Evolutionary conservation across 2,797 vertebrate genomes (phyloP).

Genomic region (Lepidocolaptes lacrymiger): DNA sequence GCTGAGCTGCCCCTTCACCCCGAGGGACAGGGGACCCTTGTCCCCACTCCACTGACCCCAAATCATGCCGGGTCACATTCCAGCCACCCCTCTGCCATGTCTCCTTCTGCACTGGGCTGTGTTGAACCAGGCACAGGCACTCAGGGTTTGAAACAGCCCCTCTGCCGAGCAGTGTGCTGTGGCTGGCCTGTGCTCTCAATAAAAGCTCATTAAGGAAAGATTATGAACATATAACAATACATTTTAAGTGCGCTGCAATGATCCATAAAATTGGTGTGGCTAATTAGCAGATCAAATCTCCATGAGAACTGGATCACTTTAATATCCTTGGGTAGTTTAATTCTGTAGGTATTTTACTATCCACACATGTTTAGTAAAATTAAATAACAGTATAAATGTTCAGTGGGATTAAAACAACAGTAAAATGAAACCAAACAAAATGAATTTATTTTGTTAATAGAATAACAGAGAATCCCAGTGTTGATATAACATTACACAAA

Average conservation of each 20-base stretch:
- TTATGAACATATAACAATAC: slow-evolving; percentile 82
- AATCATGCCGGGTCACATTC: fast-evolving
- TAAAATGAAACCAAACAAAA: slow-evolving; percentile 84
- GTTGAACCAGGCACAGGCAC: slow-evolving; percentile 3
- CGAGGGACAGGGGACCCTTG: fast-evolving
- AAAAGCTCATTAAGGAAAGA: slow-evolving; percentile 82
- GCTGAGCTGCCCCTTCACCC: neutral
- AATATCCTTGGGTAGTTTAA: slow-evolving; percentile 79
- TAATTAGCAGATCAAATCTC: slow-evolving; percentile 86
- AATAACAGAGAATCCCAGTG: slow-evolving; percentile 81
- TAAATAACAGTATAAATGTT: slow-evolving; percentile 82
- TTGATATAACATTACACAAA: slow-evolving; percentile 83
- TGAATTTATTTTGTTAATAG: slow-evolving; percentile 83
- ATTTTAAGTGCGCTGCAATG: slow-evolving; percentile 81
- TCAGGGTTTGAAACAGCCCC: neutral
- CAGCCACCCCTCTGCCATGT: neutral
- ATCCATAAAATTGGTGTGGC: slow-evolving; percentile 83
- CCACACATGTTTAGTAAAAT: slow-evolving; percentile 80
- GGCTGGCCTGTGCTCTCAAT: slow-evolving; percentile 76
- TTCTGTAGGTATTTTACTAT: slow-evolving; percentile 80
- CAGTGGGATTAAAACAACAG: slow-evolving; percentile 79
- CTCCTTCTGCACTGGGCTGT: neutral
- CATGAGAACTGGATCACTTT: slow-evolving; percentile 78
- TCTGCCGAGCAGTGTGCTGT: neutral
- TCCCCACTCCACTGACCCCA: fast-evolving